phyloP scores from a whole-genome alignment of 1,140 invertebrate genomes.

The Neodiprion virginianus region DNA sequence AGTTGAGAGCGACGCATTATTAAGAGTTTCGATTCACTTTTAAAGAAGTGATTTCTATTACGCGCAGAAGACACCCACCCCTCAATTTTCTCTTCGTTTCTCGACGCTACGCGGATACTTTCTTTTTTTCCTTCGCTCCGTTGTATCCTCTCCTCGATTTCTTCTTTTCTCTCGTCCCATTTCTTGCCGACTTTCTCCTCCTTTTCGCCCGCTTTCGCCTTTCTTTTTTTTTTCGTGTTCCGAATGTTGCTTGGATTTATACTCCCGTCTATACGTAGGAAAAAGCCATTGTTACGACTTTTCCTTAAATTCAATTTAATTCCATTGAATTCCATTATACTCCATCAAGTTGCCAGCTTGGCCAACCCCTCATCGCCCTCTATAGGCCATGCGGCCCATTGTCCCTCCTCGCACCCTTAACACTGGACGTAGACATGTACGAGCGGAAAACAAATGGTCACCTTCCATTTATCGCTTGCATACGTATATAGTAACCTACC shows the following conservation, averaged over 20 bases:
- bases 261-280: not conserved
- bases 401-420: not conserved
- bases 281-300: not conserved
- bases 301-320: slow-evolving; percentile 3
- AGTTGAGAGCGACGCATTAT: no score
- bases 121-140: no score
- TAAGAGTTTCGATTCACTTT: no score
- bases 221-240: not conserved
- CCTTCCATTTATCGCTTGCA: no score
- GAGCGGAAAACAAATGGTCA: not conserved
- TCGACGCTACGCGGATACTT: no score
- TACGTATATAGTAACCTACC: no score
- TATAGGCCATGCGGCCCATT: not conserved
- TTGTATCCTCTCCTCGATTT: no score
- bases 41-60: no score
- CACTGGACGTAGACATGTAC: not conserved
- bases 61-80: no score
- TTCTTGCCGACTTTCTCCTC: not conserved
- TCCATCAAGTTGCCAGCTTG: not conserved
- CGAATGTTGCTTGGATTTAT: not conserved
- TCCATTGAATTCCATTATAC: slow-evolving; percentile 2
- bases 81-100: no score
- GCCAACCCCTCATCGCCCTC: not conserved
- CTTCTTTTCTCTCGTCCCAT: not conserved
- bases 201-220: not conserved